Base-by-base conservation (phyloP, 2,888 invertebrate species). In the Glomeris marginata region DNA sequence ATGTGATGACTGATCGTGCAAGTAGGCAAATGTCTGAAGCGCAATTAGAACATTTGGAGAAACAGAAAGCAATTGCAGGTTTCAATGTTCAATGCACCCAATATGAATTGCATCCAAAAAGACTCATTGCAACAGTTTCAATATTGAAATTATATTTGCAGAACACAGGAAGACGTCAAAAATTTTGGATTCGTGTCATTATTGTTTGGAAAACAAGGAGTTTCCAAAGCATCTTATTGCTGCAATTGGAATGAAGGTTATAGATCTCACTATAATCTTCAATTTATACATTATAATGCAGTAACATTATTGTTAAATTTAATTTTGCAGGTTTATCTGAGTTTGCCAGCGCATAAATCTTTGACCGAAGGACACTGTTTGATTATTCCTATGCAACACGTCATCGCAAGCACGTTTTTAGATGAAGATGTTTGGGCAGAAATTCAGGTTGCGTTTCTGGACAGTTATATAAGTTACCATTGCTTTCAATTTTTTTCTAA, bases 351-450 rank as follows among this genome's bases (percentile, higher is more conserved):
- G 49, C 77, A 78, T 62, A 77, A 78, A 60, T 90, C 92, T 0
- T 69, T 97, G 52, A 81, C 83, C 2, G 50, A 43, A 49, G 84
- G 86, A 0, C 95, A 97, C 63, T 95, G 75, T 57, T 69, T 87
- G 45, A 79, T 98, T 59, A 75, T 82, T 2, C 88, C 94, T 1
- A 77, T 83, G 61, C 77, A 81, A 57, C 95, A 97, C 67, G 71
- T 77, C 1, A 64, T 79, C 2, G 84, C 86, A 64, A 76, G 80
- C 36, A 88, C 90, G 1, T 76, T 80, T 55, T 63, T 91, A 40
- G 97, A 97, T 70, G 95, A 97, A 72, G 90, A 97, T 70, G 81
- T 87, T 43, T 95, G 88, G 87, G 75, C 76, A 52, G 94, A 94
- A 71, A 74, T 97, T 52, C 73, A 77, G 71, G 82, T 81, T 67